phyloP scores from a whole-genome alignment of 2,113 vertebrate species.

The Pantherophis guttatus region DNA sequence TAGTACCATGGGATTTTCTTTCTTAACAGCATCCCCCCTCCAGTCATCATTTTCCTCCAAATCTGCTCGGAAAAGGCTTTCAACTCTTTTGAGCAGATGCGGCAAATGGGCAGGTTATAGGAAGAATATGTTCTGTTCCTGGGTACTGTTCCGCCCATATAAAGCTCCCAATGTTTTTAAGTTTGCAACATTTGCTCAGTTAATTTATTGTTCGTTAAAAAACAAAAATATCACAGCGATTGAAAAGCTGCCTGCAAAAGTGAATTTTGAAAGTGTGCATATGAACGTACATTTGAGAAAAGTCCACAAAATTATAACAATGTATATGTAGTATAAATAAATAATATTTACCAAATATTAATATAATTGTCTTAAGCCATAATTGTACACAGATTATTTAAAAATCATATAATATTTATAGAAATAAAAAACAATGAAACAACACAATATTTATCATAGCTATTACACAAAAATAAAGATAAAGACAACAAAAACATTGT shows the following conservation, averaged over 20 bases:
- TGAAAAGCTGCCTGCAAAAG: not conserved
- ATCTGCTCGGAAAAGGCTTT: not conserved
- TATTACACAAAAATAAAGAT: not conserved
- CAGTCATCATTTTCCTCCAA: not conserved
- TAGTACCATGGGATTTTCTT: not conserved
- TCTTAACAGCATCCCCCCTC: not conserved
- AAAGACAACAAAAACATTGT: not conserved
- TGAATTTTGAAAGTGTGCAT: not conserved
- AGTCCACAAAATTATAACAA: not conserved
- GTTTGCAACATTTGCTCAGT: not conserved
- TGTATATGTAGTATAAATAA: not conserved
- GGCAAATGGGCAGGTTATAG: not conserved
- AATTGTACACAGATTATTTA: not conserved
- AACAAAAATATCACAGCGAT: not conserved
- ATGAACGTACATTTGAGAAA: not conserved
- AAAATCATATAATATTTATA: not conserved
- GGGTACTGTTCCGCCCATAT: not conserved
- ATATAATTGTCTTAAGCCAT: not conserved
- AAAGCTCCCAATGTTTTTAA: not conserved
- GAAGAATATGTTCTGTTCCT: not conserved
- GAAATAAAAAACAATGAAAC: not conserved
- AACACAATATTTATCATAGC: not conserved
- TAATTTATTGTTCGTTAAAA: not conserved
- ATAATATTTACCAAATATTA: not conserved
- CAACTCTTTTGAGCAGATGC: not conserved